These are phyloP conservation scores for Actinopyga echinites DNA, from an alignment of 53 echinoderm and acorn worm species.

Conservation along the genomic window DNA sequence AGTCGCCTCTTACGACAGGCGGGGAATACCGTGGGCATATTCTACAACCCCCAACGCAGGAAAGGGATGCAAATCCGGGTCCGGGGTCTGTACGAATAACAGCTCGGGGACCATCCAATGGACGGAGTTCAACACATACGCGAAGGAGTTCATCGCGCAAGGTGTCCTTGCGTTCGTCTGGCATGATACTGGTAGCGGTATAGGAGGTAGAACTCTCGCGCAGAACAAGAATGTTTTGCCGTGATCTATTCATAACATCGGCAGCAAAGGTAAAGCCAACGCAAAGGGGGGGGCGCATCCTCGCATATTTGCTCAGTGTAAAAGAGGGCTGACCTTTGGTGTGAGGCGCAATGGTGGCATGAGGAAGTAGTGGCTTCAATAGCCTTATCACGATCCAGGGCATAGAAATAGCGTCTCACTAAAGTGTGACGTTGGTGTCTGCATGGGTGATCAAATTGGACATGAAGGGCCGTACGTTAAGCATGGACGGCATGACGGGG, in stretches of 20 bases:
- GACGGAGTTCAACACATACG: constrained; percentile 57
- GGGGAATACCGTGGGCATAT: too few species aligned
- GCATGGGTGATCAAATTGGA: constrained; percentile 68
- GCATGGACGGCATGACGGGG: constrained; percentile 54
- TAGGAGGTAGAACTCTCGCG: constrained; percentile 55
- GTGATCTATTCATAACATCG: constrained; percentile 56
- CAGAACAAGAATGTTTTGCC: constrained; percentile 60
- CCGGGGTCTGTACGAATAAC: constrained; percentile 59
- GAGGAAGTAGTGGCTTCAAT: constrained; percentile 33
- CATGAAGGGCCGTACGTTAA: constrained; percentile 62
- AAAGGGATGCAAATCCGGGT: constrained; percentile 50
- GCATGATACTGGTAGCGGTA: constrained; percentile 59
- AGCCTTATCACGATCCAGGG: constrained; percentile 74
- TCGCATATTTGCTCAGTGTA: constrained; percentile 36
- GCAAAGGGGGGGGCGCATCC: constrained; percentile 54
- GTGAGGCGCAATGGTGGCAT: constrained; percentile 66
- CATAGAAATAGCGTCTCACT: constrained; percentile 55
- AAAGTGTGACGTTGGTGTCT: constrained; percentile 50
- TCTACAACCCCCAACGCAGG: too few species aligned
- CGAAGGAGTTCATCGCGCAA: constrained; percentile 56
- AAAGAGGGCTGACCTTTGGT: constrained; percentile 10
- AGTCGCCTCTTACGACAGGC: too few species aligned
- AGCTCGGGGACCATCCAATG: constrained; percentile 53
- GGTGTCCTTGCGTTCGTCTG: constrained; percentile 49
- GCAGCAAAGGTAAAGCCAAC: constrained; percentile 64